Evolutionary conservation across 2,888 invertebrate species (phyloP), one percentile per base, ranked within the genome.

Genomic region (Drosophila ustulata): DNA sequence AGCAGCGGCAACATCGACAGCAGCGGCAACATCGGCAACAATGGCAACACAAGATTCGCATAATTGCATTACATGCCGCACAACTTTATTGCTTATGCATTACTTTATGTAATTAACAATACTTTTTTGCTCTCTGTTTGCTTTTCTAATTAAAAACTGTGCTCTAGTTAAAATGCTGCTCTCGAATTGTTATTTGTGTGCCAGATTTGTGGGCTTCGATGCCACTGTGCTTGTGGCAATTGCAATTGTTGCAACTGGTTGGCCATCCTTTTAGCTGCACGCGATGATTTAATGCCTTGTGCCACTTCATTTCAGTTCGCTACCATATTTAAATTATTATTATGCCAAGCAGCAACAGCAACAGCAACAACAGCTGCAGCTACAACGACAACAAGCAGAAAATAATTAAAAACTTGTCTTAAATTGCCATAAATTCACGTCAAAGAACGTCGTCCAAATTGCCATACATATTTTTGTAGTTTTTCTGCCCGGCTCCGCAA

Each of bases 401-500:
- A 75, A 86, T 86, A 87, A 87, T 89, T 89, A 87, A 87, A 87
- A 87, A 89, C 86, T 88, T 87, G 86, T 89, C 89, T 89, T 83
- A 86, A 89, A 86, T 89, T 86, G 89, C 89, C 86, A 88, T 89
- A 88, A 86, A 87, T 89, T 89, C 84, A 89, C 64, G 88, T 87
- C 86, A 82, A 86, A 88, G 89, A 78, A 81, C 84, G 80, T 82
- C 78, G 87, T 87, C 74, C 70, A 79, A 76, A 82, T 85, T 88
- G 83, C 82, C 76, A 72, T 76, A 71, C 57, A 80, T 66, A 75
- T 80, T 71, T 81, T 55, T 61, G 51, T 72, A 37, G 41, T 32
- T 61, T 58, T 59, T 25, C 5, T 13, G 30, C 45, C 1, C 6
- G 3, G 18, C 9, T 25, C 4, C 4, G 43, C 28, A 47, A 67